Conservation (phyloP, 2,113 vertebrate genomes). For the Prionailurus viverrinus region DNA sequence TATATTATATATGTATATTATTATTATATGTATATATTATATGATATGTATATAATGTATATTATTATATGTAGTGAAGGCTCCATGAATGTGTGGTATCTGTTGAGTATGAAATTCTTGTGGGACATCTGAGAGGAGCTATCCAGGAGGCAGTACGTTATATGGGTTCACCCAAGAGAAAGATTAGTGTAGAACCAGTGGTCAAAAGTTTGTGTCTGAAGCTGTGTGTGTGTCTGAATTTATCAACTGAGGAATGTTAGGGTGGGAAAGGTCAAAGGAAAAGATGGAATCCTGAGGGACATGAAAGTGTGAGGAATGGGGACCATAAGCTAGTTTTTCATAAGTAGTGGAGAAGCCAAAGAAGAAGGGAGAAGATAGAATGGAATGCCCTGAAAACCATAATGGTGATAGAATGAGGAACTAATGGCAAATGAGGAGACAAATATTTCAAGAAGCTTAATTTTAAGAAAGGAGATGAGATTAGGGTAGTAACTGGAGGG, state of each 20-base stretch:
- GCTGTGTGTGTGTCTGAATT: not conserved
- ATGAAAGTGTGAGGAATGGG: not conserved
- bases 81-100: not conserved
- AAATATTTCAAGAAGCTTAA: slow-evolving; percentile 10
- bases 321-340: not conserved
- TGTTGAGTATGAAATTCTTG: not conserved
- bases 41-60: no score
- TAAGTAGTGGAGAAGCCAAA: not conserved
- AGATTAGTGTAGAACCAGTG: not conserved
- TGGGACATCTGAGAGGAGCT: not conserved
- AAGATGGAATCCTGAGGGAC: not conserved
- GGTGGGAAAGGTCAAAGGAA: not conserved
- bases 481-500: not conserved
- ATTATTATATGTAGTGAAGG: no score
- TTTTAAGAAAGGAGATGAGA: not conserved
- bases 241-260: not conserved
- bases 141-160: not conserved
- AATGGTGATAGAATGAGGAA: not conserved
- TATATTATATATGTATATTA: no score
- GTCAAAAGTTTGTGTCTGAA: not conserved
- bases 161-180: not conserved
- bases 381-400: not conserved
- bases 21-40: no score
- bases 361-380: not conserved
- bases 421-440: not conserved